Evolutionary conservation across 1,140 invertebrate genomes (phyloP), one percentile per base, ranked within the genome.

Genomic region (Bradysia coprophila): DNA sequence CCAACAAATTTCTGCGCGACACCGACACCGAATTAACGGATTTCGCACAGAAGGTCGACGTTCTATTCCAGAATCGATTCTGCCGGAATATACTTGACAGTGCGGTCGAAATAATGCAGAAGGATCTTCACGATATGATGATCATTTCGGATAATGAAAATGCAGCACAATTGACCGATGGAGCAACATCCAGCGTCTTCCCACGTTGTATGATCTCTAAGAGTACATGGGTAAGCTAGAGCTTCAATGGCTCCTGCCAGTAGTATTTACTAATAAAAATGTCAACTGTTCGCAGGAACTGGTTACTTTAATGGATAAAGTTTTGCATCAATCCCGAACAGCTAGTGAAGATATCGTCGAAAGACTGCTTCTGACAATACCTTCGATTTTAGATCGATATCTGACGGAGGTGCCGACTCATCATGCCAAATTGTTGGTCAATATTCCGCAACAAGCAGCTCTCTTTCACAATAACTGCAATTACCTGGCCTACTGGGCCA

Each of bases 391-490:
- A 51, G 77, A 82, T 51, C 64, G 83, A 43, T 94, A 89, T 57
- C 73, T 74, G 36, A 70, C 69, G 41, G 71, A 86, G 38, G 75
- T 88, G 16, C 81, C 82, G 1, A 73, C 76, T 44, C 71, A 80
- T 52, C 87, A 92, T 61, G 75, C 77, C 53, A 74, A 79, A 47
- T 73, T 77, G 48, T 64, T 92, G 20, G 70, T 80, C 53, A 81
- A 72, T 5, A 78, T 91, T 49, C 87, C 88, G 11, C 83, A 90
- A 52, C 79, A 88, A 67, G 44, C 67, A 81, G 90, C 84, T n/a
- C 50, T 94, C 16, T 86, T 90, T 51, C 80, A 91, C 61, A 96
- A 94, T 62, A 93, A 94, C 59, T 92, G 87, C 52, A 77, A 87
- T 73, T 94, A 80, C 55, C 66, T 94, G 1, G 73, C 79, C 1